Conservation (phyloP, 2,113 vertebrate species). For the Sardina pilchardus region DNA sequence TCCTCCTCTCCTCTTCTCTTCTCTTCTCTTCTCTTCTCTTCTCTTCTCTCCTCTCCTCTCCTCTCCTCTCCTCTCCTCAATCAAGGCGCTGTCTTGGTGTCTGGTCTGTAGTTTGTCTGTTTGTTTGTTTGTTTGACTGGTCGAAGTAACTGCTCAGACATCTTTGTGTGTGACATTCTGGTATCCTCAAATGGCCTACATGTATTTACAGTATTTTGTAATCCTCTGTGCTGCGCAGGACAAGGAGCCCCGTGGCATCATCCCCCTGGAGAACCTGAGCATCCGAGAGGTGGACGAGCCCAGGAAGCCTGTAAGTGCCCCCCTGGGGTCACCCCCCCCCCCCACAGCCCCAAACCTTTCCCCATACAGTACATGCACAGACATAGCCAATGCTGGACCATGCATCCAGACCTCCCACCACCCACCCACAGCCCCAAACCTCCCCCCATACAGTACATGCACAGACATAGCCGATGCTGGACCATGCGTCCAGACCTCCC, state of each 20-base stretch:
- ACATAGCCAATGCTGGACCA: no score
- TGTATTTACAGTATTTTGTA: no score
- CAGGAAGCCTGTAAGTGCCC: slow-evolving; percentile 86
- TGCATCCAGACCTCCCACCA: no score
- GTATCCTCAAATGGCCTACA: neutral
- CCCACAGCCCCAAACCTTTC: neutral
- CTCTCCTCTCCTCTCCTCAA: neutral
- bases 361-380: neutral
- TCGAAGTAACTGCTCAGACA: neutral
- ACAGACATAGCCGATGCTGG: no score
- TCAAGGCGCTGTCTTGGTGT: neutral
- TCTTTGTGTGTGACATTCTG: neutral
- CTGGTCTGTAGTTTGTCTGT: neutral
- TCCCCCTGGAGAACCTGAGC: slow-evolving; percentile 96
- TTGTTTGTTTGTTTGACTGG: neutral
- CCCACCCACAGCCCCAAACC: neutral
- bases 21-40: neutral
- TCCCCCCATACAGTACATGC: neutral
- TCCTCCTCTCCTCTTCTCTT: neutral
- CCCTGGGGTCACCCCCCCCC: no score
- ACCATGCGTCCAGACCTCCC: no score
- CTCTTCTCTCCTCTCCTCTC: neutral
- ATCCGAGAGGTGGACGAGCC: slow-evolving; percentile 98
- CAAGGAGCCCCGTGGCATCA: slow-evolving; percentile 97
- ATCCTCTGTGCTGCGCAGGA: slow-evolving; percentile 70